phyloP scores from a whole-genome alignment of 2,888 invertebrate species.

The Ennomos quercinarius region DNA sequence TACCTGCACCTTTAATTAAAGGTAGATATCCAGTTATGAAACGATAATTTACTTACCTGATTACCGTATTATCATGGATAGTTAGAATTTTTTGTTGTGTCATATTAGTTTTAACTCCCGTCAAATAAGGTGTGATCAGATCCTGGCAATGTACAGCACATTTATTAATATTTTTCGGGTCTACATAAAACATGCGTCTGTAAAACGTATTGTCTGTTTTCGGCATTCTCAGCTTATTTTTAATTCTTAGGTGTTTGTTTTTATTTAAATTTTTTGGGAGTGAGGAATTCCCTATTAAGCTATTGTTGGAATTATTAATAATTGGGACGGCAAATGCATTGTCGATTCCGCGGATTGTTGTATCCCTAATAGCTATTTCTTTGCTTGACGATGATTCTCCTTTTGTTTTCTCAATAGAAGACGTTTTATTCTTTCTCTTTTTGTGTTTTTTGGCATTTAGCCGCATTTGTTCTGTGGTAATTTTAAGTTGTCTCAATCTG shows the following conservation, averaged over 20 bases:
- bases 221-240: not conserved
- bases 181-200: conserved; percentile 23
- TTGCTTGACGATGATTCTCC: not conserved
- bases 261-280: too few species aligned
- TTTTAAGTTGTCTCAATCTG: conserved; percentile 36
- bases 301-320: too few species aligned
- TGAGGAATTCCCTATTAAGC: too few species aligned
- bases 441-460: too few species aligned
- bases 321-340: too few species aligned
- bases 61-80: conserved; percentile 32
- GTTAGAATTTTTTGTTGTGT: conserved; percentile 21
- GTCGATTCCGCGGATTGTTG: too few species aligned
- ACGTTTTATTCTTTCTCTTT: not conserved
- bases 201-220: conserved; percentile 42
- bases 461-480: conserved; percentile 4
- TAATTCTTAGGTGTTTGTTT: too few species aligned
- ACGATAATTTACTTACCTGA: conserved; percentile 44
- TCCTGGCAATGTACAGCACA: conserved; percentile 55
- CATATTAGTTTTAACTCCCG: conserved; percentile 45
- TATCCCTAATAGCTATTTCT: too few species aligned
- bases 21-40: too few species aligned
- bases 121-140: conserved; percentile 54
- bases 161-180: conserved; percentile 24
- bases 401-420: not conserved
- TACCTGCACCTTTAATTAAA: too few species aligned